A percentile compares a stretch with the other conserved stretches of the same genome.
These are phyloP conservation scores for Syngnathus floridae DNA, from an alignment of 2,113 vertebrate species.

Conservation along the genomic window DNA sequence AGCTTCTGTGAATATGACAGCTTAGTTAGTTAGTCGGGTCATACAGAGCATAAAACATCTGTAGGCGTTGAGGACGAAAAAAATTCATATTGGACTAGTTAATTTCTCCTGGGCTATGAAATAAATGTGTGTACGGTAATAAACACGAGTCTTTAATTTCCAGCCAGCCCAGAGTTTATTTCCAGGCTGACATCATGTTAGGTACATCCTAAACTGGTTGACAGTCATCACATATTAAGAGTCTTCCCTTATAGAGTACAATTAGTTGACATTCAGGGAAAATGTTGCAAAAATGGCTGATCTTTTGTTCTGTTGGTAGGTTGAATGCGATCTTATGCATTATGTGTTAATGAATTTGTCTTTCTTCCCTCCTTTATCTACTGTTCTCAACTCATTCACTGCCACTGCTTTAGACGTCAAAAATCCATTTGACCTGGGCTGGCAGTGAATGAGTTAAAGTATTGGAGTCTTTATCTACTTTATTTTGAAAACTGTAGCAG, in stretches of 20 bases:
- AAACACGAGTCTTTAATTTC: conserved; percentile 27
- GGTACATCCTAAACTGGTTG: no score
- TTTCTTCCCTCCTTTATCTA: conserved; percentile 30
- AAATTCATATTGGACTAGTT: conserved; percentile 55
- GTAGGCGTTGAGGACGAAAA: not conserved
- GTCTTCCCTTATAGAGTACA: not conserved
- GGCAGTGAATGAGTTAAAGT: not conserved
- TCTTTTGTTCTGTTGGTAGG: conserved; percentile 24
- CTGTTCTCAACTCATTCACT: not conserved
- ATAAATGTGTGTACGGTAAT: conserved; percentile 49
- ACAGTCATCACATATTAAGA: no score
- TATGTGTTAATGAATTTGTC: conserved; percentile 20
- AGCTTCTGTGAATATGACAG: not conserved
- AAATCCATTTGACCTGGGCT: no score
- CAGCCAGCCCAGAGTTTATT: not conserved
- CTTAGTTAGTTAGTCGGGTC: not conserved
- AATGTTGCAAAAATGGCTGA: conserved; percentile 10
- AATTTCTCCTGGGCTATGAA: conserved; percentile 62
- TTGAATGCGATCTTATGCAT: conserved; percentile 11
- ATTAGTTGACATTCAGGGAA: not conserved
- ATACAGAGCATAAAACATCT: not conserved
- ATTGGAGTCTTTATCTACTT: conserved; percentile 53
- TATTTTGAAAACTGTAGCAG: conserved; percentile 57
- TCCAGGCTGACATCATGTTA: not conserved
- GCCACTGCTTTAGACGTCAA: no score